Evolutionary conservation across 2,113 vertebrate species (phyloP), one percentile per base, ranked within the genome.

Genomic region (Vimba vimba): DNA sequence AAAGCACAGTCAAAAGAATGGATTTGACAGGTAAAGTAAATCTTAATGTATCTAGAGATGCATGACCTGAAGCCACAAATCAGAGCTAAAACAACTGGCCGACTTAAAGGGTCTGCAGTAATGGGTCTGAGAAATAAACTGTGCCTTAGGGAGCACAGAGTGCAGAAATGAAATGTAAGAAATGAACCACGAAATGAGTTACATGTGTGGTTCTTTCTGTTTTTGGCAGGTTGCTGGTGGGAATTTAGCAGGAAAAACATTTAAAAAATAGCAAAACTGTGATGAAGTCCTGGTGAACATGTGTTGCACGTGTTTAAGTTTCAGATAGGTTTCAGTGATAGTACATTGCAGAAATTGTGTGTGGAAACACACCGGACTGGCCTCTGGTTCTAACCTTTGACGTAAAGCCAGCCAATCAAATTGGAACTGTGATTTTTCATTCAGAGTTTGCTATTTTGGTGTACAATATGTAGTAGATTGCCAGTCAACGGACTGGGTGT

Each of bases 171-270:
- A 25, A 12, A 11, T 52, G 47, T 23, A 52, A 9, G 64, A 82
- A 50, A 33, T 69, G 47, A 71, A 13, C 1, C 64, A 55, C 1
- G 1, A 55, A 82, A 82, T 55, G 47, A 82, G 27, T 71, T 71
- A 8, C 62, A 82, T 47, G 64, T 82, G 80, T 39, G 80, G 27
- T 68, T 71, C 19, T 47, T 82, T 68, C 47, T 55, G 25, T 68
- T n/a, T 82, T 47, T 82, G 62, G 62, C 45, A 36, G 80, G 45
- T 55, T 82, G 45, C 47, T 52, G 80, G 19, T 21, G 80, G 43
- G 45, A 8, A 55, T 68, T 45, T 64, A 23, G 45, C 45, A 82
- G 64, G 47, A 82, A 71, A 82, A 43, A 0, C 64, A n/a, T 71
- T 50, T 21, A 82, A 55, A 71, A 64, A 69, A 50, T n/a, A 30